These are phyloP conservation scores for Calonectris borealis DNA, from an alignment of 2,113 vertebrate genomes.

Conservation along the genomic window DNA sequence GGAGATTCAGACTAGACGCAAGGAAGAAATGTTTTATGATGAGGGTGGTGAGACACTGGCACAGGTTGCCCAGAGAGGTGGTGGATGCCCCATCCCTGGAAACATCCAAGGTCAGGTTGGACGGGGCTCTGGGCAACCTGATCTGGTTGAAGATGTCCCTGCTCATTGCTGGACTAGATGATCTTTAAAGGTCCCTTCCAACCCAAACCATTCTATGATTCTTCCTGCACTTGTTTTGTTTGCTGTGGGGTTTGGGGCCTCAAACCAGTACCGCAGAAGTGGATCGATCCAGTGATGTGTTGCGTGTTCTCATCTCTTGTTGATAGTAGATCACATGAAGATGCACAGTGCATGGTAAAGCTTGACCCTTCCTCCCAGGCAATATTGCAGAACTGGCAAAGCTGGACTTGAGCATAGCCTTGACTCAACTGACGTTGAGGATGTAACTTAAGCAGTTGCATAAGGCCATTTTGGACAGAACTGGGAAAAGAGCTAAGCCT, in stretches of 20 bases:
- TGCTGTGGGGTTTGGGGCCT: background rate
- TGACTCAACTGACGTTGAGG: fast-evolving
- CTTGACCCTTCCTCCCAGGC: background rate
- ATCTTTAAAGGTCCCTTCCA: background rate
- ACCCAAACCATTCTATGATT: background rate
- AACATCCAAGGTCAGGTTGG: no score
- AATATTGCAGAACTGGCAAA: background rate
- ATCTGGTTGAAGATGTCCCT: background rate
- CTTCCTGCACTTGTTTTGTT: background rate
- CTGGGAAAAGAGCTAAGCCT: background rate
- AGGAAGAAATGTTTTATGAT: background rate
- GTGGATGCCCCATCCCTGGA: background rate
- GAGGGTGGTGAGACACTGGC: fast-evolving
- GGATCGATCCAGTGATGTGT: fast-evolving
- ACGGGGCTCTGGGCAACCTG: background rate
- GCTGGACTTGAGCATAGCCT: background rate
- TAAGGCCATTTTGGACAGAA: background rate
- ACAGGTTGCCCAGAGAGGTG: background rate
- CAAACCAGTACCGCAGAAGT: background rate
- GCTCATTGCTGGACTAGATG: background rate
- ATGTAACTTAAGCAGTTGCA: background rate
- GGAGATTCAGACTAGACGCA: background rate
- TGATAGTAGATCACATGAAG: background rate
- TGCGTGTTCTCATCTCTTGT: background rate
- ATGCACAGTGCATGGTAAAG: fast-evolving